phyloP scores from a whole-genome alignment of 2,113 vertebrate species.

The Hymenochirus boettgeri region DNA sequence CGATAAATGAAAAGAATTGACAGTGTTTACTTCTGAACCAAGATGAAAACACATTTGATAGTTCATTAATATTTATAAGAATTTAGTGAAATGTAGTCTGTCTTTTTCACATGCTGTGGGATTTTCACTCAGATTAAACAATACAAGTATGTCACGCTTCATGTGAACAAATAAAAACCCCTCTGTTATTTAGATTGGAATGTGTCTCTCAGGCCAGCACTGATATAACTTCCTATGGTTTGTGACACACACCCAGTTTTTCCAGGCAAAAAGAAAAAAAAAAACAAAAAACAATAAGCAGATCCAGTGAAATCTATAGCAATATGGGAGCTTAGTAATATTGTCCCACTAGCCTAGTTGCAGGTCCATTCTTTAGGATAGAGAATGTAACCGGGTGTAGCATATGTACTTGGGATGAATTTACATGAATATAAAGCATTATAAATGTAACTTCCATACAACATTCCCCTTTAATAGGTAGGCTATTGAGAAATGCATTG shows the following conservation, averaged over 20 bases:
- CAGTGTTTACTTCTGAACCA: not conserved
- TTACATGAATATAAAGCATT: no score
- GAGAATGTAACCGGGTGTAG: no score
- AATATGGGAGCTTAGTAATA: slow-evolving; percentile 41
- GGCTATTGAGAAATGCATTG: no score
- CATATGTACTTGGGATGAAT: no score
- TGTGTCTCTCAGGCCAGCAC: slow-evolving; percentile 52
- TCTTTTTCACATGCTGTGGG: not conserved
- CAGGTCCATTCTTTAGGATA: no score
- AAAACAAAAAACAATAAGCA: no score
- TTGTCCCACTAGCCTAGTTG: no score
- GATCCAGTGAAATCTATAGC: slow-evolving; percentile 52
- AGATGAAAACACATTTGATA: not conserved
- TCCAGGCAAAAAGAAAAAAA: slow-evolving; percentile 44
- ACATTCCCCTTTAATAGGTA: no score
- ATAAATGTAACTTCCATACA: no score
- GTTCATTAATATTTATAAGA: no score
- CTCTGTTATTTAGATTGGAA: slow-evolving; percentile 55
- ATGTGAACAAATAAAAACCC: slow-evolving; percentile 55
- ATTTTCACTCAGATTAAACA: slow-evolving; percentile 36
- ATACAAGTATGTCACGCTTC: not conserved
- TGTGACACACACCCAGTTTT: slow-evolving; percentile 59
- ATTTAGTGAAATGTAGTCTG: no score
- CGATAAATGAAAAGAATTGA: no score
- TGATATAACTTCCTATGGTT: slow-evolving; percentile 70